A percentile compares a stretch with the other conserved stretches of the same genome.
phyloP scores from a whole-genome alignment of 2,888 invertebrate species.

The Xanthia icteritia region DNA sequence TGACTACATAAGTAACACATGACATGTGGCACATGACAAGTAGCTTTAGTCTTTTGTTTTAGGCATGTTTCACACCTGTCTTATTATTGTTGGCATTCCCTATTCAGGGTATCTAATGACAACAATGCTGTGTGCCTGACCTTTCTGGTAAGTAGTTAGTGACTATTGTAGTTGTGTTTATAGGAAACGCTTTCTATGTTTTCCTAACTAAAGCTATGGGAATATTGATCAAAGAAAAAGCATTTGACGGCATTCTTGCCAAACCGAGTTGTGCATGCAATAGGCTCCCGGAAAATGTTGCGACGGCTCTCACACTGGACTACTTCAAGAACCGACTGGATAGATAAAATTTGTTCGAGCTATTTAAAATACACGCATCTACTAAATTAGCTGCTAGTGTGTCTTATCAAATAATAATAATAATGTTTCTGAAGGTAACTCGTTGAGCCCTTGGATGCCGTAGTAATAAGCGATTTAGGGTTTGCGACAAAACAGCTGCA shows the following conservation, averaged over 20 bases:
- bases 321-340: no score
- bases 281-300: no score
- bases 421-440: background rate
- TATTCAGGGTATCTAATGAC: background rate
- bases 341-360: no score
- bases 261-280: no score
- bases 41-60: conserved; percentile 4
- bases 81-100: conserved; percentile 13
- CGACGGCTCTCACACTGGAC: no score
- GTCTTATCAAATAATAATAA: no score
- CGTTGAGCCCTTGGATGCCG: background rate
- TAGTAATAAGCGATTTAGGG: background rate
- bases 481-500: background rate
- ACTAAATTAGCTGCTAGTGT: no score
- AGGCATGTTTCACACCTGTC: background rate
- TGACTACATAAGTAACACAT: background rate
- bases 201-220: no score
- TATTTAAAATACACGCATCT: no score
- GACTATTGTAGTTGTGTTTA: background rate
- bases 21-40: background rate
- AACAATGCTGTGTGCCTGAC: background rate
- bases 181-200: background rate
- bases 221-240: no score
- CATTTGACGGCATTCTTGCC: no score
- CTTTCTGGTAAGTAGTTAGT: background rate